Percentiles rank a stretch among this genome's conserved stretches.
phyloP scores from a whole-genome alignment of 2,888 invertebrate species.

The Temnothorax unifasciatus region DNA sequence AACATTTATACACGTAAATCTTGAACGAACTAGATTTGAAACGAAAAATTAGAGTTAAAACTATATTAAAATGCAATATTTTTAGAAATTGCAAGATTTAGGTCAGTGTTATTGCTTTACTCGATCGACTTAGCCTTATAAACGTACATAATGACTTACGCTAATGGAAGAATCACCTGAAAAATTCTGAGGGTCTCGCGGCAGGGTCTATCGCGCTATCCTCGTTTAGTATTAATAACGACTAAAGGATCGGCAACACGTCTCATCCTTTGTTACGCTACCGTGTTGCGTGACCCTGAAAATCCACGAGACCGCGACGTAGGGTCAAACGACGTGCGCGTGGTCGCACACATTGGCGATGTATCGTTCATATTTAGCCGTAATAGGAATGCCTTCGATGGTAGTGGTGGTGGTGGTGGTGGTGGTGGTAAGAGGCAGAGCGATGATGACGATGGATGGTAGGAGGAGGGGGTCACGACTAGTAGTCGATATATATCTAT shows the following conservation, averaged over 20 bases:
- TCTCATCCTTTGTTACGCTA: constrained; percentile 18
- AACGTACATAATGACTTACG: background rate
- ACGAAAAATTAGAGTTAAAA: background rate
- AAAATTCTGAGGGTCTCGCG: background rate
- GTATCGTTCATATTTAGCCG: constrained; percentile 17
- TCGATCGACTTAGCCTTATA: background rate
- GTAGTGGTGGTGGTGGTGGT: background rate
- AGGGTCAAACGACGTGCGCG: constrained; percentile 51
- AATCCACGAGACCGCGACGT: constrained; percentile 49
- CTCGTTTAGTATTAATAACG: constrained; percentile 13
- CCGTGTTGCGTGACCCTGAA: constrained; percentile 48
- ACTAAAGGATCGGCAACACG: constrained; percentile 20
- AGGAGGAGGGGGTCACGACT: constrained; percentile 60
- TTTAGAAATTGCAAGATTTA: background rate
- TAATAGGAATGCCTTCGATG: constrained; percentile 6
- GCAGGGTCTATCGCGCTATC: background rate
- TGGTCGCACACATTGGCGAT: constrained; percentile 9
- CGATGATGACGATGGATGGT: constrained; percentile 19
- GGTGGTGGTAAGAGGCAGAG: background rate
- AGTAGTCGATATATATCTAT: constrained; percentile 67
- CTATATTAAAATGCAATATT: background rate
- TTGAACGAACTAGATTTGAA: background rate
- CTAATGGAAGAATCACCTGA: background rate
- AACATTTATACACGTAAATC: background rate
- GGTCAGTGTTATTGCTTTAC: background rate